These are phyloP conservation scores for Microtus agrestis DNA, from an alignment of 2,797 vertebrate genomes.

Conservation along the genomic window DNA sequence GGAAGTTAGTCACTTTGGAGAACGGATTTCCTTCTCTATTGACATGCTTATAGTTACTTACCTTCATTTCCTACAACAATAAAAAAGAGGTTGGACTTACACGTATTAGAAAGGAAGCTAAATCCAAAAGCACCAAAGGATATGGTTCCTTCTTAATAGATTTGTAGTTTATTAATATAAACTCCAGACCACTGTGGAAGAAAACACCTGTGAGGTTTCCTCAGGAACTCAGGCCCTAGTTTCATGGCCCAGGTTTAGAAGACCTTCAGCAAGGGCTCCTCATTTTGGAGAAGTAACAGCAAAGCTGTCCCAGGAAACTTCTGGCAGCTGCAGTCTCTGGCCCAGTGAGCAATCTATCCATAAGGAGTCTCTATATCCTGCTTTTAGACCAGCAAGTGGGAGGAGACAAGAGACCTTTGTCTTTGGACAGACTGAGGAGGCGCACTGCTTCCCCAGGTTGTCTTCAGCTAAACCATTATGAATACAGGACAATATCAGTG, in stretches of 20 bases:
- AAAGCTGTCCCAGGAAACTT: background rate
- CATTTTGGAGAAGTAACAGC: background rate
- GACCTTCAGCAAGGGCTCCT: background rate
- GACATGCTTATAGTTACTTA: constrained; percentile 72
- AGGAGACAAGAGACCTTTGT: background rate
- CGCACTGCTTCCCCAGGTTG: background rate
- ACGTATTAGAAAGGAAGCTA: constrained; percentile 65
- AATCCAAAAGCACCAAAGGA: constrained; percentile 51
- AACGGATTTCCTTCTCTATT: constrained; percentile 70
- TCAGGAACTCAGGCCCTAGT: background rate
- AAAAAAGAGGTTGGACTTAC: constrained; percentile 63
- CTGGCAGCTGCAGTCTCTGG: background rate
- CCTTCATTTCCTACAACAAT: constrained; percentile 61
- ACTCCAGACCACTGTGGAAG: background rate
- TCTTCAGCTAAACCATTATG: background rate
- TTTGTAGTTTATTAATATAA: background rate
- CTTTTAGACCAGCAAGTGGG: background rate
- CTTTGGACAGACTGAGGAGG: background rate
- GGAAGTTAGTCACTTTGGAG: constrained; percentile 77
- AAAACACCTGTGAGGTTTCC: background rate
- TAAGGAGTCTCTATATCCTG: background rate
- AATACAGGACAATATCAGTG: constrained; percentile 67
- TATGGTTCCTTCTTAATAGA: background rate
- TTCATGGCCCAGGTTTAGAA: background rate
- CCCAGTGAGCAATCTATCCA: background rate